Evolutionary conservation across 2,888 invertebrate genomes (phyloP).

Genomic region (Epicampocera succincta): DNA sequence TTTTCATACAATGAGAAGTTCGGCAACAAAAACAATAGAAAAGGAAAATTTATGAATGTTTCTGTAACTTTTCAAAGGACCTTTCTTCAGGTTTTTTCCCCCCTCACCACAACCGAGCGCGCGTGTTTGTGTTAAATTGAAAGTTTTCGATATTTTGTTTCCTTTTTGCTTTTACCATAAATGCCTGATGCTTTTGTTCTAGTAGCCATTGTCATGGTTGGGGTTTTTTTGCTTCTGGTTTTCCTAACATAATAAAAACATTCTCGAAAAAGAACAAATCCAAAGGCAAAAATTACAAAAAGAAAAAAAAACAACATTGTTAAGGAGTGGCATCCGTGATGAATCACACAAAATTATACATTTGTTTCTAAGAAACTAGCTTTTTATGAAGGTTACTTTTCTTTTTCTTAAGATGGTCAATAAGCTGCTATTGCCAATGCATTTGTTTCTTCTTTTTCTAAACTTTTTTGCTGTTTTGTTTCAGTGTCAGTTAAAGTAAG

Average conservation of each 20-base stretch:
- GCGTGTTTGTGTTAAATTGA: slow-evolving; percentile 24
- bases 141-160: slow-evolving; percentile 19
- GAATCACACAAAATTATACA: slow-evolving; percentile 54
- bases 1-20: slow-evolving; percentile 27
- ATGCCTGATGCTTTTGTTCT: slow-evolving; percentile 9
- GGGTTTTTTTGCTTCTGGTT: slow-evolving; percentile 18
- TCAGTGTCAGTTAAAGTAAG: slow-evolving; percentile 19
- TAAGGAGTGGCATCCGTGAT: slow-evolving; percentile 63
- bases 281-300: slow-evolving; percentile 5
- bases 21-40: slow-evolving; percentile 36
- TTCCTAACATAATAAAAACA: slow-evolving; percentile 46
- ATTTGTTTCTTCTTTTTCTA: background rate
- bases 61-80: slow-evolving; percentile 54
- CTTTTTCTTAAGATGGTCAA: slow-evolving; percentile 4
- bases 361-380: slow-evolving; percentile 29
- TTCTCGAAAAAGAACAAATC: slow-evolving; percentile 20
- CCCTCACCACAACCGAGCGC: background rate
- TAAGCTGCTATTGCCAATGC: background rate
- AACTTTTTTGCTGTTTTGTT: slow-evolving; percentile 16
- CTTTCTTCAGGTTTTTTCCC: slow-evolving; percentile 16
- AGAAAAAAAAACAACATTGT: slow-evolving; percentile 43
- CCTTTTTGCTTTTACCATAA: slow-evolving; percentile 22
- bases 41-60: slow-evolving; percentile 60
- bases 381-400: slow-evolving; percentile 13
- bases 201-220: slow-evolving; percentile 32